phyloP scores from a whole-genome alignment of 2,113 vertebrate genomes.

The Carassius auratus region DNA sequence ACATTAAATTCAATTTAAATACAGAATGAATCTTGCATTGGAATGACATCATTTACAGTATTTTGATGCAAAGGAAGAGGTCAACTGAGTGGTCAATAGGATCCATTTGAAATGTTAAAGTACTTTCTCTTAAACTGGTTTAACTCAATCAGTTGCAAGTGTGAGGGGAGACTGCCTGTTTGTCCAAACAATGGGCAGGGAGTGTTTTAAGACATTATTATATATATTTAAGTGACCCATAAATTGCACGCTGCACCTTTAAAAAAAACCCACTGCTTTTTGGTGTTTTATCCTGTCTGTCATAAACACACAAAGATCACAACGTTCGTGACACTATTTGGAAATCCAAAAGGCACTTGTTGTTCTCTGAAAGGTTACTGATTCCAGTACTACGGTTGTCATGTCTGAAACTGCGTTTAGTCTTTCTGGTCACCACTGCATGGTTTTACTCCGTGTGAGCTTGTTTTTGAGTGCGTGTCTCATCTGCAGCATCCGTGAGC shows the following conservation, averaged over 20 bases:
- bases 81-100: background rate
- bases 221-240: no score
- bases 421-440: slow-evolving; percentile 61
- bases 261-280: background rate
- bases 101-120: background rate
- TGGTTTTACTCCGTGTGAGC: slow-evolving; percentile 66
- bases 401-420: background rate
- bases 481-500: slow-evolving; percentile 63
- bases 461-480: slow-evolving; percentile 59
- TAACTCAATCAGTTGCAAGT: background rate
- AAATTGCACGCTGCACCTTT: background rate
- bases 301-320: background rate
- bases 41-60: background rate
- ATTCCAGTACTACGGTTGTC: background rate
- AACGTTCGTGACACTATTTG: background rate
- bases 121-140: background rate
- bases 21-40: background rate
- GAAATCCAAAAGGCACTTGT: background rate
- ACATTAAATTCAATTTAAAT: background rate
- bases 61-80: background rate
- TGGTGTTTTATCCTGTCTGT: background rate
- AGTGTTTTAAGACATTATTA: background rate
- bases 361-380: background rate
- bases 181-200: background rate
- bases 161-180: background rate